These are phyloP conservation scores for Apostichopus leukothele DNA, from an alignment of 53 echinoderm and acorn worm species.

Conservation along the genomic window DNA sequence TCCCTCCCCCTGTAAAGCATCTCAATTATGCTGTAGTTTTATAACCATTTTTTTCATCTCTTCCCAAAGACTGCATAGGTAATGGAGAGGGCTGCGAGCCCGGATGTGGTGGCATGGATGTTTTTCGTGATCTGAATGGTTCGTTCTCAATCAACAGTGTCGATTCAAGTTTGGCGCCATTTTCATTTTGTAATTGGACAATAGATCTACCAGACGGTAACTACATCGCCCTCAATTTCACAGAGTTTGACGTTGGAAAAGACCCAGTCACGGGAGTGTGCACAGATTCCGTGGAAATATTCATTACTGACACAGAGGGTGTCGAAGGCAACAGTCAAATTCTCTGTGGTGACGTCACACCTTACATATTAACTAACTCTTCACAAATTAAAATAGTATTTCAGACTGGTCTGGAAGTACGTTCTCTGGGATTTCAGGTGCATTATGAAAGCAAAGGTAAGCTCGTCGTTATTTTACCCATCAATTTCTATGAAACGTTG, in stretches of 20 bases:
- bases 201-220: conserved; percentile 64
- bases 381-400: conserved; percentile 71
- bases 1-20: no score
- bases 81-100: conserved; percentile 63
- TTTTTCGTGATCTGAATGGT: conserved; percentile 57
- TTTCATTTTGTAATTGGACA: conserved; percentile 83
- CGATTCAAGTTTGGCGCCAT: conserved; percentile 60
- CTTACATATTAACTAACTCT: conserved; percentile 67
- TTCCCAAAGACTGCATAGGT: conserved; percentile 19
- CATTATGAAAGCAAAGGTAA: conserved; percentile 74
- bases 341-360: conserved; percentile 69
- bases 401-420: conserved; percentile 79
- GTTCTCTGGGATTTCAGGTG: conserved; percentile 71
- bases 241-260: conserved; percentile 62
- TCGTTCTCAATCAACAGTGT: conserved; percentile 67
- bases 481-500: no score
- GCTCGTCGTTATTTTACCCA: no score
- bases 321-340: conserved; percentile 41
- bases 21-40: no score
- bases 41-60: background rate
- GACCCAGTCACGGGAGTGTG: conserved; percentile 59
- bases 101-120: conserved; percentile 68
- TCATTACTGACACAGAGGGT: conserved; percentile 26
- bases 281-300: conserved; percentile 72
- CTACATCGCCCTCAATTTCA: conserved; percentile 78